Evolutionary conservation across 2,888 invertebrate species (phyloP).

Genomic region (Serrognathus titanus): DNA sequence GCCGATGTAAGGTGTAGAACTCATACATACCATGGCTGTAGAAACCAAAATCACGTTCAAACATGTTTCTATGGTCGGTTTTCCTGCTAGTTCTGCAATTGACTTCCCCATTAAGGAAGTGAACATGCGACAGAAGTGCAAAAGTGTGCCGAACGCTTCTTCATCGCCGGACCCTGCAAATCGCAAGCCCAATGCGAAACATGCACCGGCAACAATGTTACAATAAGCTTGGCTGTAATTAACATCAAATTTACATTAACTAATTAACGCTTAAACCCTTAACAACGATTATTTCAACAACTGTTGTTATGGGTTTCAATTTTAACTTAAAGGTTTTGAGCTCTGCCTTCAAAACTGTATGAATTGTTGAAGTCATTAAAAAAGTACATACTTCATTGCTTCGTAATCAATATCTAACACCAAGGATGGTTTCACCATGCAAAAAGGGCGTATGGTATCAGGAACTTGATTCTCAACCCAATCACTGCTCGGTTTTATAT

Average conservation of each 20-base stretch:
- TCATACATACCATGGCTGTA: slow-evolving; percentile 65
- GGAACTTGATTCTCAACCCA: slow-evolving; percentile 88
- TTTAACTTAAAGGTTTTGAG: too few species aligned
- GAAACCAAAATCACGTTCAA: slow-evolving; percentile 79
- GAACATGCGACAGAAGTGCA: slow-evolving; percentile 69
- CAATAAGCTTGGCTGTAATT: slow-evolving; percentile 86
- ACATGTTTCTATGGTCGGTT: slow-evolving; percentile 85
- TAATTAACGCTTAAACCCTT: too few species aligned
- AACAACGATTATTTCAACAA: too few species aligned
- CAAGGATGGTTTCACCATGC: slow-evolving; percentile 70
- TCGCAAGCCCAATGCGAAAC: slow-evolving; percentile 87
- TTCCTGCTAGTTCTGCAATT: slow-evolving; percentile 83
- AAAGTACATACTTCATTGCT: slow-evolving; percentile 87
- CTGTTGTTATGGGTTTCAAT: too few species aligned
- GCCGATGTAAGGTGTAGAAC: slow-evolving; percentile 16
- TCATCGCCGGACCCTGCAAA: slow-evolving; percentile 89
- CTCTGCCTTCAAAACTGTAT: too few species aligned
- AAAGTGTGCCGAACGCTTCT: slow-evolving; percentile 74
- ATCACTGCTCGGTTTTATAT: slow-evolving; percentile 72
- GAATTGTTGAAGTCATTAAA: too few species aligned
- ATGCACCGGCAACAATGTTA: slow-evolving; percentile 92
- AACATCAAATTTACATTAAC: slow-evolving; percentile 9
- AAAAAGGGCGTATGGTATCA: slow-evolving; percentile 68
- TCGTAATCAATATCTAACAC: slow-evolving; percentile 77
- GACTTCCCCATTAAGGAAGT: slow-evolving; percentile 65